Percentiles rank a stretch among this genome's conserved stretches.
Conservation (phyloP, 2,888 invertebrate species). For the Papilio protenor region DNA sequence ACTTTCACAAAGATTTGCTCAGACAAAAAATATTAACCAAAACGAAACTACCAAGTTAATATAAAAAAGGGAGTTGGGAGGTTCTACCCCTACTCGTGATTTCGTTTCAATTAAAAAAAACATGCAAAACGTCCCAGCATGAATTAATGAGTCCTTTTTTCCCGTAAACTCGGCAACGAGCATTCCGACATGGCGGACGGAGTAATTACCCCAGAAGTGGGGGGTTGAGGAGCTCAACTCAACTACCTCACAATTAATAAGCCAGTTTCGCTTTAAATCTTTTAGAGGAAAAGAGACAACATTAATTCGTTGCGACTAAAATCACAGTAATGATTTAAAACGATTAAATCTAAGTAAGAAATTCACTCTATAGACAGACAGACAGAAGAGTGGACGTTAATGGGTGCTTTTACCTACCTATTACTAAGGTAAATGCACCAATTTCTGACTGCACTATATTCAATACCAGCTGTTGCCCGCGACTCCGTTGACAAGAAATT, state of each 20-base stretch:
- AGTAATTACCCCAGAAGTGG: slow-evolving; percentile 11
- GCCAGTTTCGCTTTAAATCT: neutral
- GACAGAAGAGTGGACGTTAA: neutral
- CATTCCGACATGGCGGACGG: slow-evolving; percentile 1
- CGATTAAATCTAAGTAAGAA: neutral
- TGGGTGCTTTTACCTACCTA: neutral
- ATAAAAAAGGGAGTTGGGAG: neutral
- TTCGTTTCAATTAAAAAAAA: slow-evolving; percentile 20
- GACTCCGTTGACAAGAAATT: too few species aligned
- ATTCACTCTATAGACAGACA: neutral
- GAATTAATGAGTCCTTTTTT: slow-evolving; percentile 16
- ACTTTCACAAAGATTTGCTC: neutral
- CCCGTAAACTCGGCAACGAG: slow-evolving; percentile 15
- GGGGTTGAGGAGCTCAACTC: neutral
- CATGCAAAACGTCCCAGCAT: slow-evolving; percentile 1
- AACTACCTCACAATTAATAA: slow-evolving; percentile 6
- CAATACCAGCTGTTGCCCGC: too few species aligned
- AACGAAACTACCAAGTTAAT: neutral
- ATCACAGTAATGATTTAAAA: neutral
- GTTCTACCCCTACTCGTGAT: neutral
- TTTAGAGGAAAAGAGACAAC: slow-evolving; percentile 11
- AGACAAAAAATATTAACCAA: neutral
- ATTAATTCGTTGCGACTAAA: slow-evolving; percentile 2
- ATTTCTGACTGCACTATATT: neutral
- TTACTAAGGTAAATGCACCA: neutral